phyloP scores from a whole-genome alignment of 2,888 invertebrate genomes.

The Elegia similella region DNA sequence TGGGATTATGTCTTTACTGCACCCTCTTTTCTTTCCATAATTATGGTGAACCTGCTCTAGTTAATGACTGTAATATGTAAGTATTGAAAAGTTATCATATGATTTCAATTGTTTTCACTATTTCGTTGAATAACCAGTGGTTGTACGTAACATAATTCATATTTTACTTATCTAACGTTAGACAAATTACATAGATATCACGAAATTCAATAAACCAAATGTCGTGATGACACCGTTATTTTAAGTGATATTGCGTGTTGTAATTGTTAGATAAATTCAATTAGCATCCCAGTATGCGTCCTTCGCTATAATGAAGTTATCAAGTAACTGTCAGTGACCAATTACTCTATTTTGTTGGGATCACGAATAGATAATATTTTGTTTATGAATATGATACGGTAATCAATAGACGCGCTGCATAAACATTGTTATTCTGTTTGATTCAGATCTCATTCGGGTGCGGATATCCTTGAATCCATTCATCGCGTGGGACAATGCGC shows the following conservation, averaged over 20 bases:
- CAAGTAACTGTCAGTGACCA: slow-evolving; percentile 34
- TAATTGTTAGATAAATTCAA: slow-evolving; percentile 46
- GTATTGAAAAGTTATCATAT: too few relatives aligned
- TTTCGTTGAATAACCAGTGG: too few relatives aligned
- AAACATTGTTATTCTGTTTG: slow-evolving; percentile 4
- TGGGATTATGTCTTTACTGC: slow-evolving; percentile 31
- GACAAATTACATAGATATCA: neutral
- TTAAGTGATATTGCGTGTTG: slow-evolving; percentile 31
- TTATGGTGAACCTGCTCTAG: neutral
- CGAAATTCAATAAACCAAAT: slow-evolving; percentile 19
- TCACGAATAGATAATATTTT: slow-evolving; percentile 18
- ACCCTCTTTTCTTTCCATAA: neutral
- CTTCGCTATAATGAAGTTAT: slow-evolving; percentile 44
- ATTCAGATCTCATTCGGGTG: slow-evolving; percentile 11
- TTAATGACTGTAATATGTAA: neutral
- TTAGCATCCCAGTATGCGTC: slow-evolving; percentile 49
- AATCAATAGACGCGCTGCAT: slow-evolving; percentile 4
- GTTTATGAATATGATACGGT: slow-evolving; percentile 17
- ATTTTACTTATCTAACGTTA: neutral
- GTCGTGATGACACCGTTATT: slow-evolving; percentile 25
- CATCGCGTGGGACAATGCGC: slow-evolving; percentile 48
- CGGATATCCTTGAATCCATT: slow-evolving; percentile 30
- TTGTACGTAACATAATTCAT: neutral
- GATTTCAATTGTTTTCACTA: too few relatives aligned
- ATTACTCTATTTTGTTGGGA: slow-evolving; percentile 35